Conservation (phyloP, 2,888 invertebrate species). For the Pyrrhosoma nymphula region DNA sequence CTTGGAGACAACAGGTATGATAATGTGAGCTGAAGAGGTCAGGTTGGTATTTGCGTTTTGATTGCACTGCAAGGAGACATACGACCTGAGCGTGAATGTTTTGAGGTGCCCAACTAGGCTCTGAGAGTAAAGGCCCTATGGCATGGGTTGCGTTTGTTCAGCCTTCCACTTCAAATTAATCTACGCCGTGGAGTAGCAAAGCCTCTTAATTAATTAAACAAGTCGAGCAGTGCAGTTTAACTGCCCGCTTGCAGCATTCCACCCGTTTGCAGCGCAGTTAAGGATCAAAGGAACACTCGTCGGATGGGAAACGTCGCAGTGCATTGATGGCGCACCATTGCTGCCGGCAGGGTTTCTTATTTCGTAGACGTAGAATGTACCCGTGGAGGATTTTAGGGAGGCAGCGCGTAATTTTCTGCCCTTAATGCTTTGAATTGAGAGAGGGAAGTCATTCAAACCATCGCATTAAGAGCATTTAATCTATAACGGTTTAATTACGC, state of each 20-base stretch:
- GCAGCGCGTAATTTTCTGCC: not conserved
- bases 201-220: conserved; percentile 39
- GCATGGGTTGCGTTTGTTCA: not conserved
- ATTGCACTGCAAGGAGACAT: not conserved
- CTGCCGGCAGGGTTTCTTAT: not conserved
- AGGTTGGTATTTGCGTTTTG: not conserved
- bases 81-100: not conserved
- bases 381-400: not conserved
- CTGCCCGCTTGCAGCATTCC: not conserved
- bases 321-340: not conserved
- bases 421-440: not conserved
- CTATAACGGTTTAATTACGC: not conserved
- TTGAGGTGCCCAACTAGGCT: not conserved
- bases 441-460: not conserved
- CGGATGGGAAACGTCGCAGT: not conserved
- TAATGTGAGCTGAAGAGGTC: not conserved
- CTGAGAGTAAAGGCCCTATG: not conserved
- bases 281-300: conserved; percentile 14
- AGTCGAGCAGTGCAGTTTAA: conserved; percentile 22
- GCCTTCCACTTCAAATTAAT: not conserved
- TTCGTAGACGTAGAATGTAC: not conserved
- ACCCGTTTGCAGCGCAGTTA: not conserved
- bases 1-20: not conserved
- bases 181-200: not conserved
- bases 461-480: not conserved